Base-by-base conservation (phyloP, 1,140 invertebrate species). In the Eriosoma lanigerum region DNA sequence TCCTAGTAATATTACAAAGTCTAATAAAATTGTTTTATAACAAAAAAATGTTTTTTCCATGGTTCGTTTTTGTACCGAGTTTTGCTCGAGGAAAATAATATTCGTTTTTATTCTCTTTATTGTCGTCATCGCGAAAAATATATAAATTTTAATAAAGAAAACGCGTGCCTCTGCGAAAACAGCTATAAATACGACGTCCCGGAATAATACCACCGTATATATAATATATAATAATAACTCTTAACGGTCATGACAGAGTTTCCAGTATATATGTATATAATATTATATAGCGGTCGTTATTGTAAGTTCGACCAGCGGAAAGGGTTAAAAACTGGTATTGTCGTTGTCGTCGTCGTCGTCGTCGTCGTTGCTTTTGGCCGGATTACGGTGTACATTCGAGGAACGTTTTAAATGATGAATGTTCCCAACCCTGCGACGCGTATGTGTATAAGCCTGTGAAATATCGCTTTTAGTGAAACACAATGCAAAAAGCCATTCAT, bases 371-470 rank as follows among this genome's bases (percentile, higher is more conserved):
- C 66, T 58, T 54, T 32, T 58, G 38, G 29, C 17, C 21, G 73
- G 73, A 76, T 76, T 76, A 76, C 54, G 56, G 73, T 60, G 54
- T 75, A 75, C 52, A 56, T 15, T 19, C 29, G 38, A 38, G 32
- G 32, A 76, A 24, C 52, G 73, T 76, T 76, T 76, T 76, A 76
- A 76, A 76, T 76, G 73, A 76, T 76, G 73, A 76, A 76, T 76
- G 56, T 54, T 50, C 73, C 38, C 72, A 3, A 56, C 52, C 56
- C 24, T 50, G 38, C 21, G 21, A 19, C n/a, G 75, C 62, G 21
- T 46, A 17, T 68, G 21, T 58, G 73, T 58, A 46, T 76, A 76
- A 76, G 52, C 73, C 56, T 26, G 54, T 78, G 56, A 78, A 78
- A 78, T 78, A 78, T 78, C 46, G 75, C 75, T 78, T 62, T 78